Evolutionary conservation across 1,140 invertebrate species (phyloP).

Genomic region (Pseudachorutes palmiensis): DNA sequence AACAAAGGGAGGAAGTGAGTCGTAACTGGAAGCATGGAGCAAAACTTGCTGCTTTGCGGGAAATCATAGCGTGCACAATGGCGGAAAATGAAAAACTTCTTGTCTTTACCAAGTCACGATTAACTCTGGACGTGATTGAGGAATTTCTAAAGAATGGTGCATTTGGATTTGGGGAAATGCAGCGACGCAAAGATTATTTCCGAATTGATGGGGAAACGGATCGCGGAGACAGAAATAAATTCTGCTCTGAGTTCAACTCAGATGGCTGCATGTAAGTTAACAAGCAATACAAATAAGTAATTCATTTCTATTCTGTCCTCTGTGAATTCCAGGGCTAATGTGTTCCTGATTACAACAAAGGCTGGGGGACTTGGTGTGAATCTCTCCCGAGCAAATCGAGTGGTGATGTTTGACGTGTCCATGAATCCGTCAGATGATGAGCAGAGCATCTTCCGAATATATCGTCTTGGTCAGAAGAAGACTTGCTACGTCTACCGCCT

Average conservation of each 20-base stretch:
- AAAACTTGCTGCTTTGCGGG: slow-evolving; percentile 74
- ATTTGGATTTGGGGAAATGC: slow-evolving; percentile 15
- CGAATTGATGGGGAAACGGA: background rate
- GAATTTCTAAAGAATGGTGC: slow-evolving; percentile 64
- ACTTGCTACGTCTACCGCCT: slow-evolving; percentile 95
- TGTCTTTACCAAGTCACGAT: slow-evolving; percentile 81
- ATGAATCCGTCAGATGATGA: slow-evolving; percentile 98
- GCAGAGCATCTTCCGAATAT: slow-evolving; percentile 96
- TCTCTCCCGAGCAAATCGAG: slow-evolving; percentile 88
- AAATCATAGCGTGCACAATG: slow-evolving; percentile 75
- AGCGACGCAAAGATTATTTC: background rate
- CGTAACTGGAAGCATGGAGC: slow-evolving; percentile 59
- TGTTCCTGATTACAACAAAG: slow-evolving; percentile 74
- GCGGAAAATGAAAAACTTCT: slow-evolving; percentile 87
- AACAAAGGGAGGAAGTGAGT: slow-evolving; percentile 46
- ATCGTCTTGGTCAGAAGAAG: slow-evolving; percentile 82
- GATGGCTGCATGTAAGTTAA: background rate
- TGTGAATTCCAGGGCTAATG: slow-evolving; percentile 5
- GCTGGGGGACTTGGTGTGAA: slow-evolving; percentile 95
- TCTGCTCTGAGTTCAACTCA: background rate
- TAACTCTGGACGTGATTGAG: slow-evolving; percentile 85
- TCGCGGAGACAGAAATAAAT: background rate
- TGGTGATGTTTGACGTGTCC: slow-evolving; percentile 93
- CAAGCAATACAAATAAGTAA: too few relatives aligned
- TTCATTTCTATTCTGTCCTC: background rate